Percentiles rank a stretch among this genome's conserved stretches.
Evolutionary conservation across 2,797 vertebrate genomes (phyloP).

Genomic region (Gadopsis bispinosus): DNA sequence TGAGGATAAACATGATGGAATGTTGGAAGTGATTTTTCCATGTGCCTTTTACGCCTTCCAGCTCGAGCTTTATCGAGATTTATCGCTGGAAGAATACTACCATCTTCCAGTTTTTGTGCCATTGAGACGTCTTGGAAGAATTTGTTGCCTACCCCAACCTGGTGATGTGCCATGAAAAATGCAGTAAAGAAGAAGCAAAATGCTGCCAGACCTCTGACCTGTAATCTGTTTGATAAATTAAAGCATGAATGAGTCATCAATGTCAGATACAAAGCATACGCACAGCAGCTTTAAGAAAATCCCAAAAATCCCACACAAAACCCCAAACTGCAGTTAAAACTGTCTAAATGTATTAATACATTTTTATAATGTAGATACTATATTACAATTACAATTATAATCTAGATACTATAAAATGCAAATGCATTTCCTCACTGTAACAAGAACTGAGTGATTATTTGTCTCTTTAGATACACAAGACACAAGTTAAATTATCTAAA

Average conservation of each 20-base stretch:
- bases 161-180: constrained; percentile 27
- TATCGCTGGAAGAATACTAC: constrained; percentile 28
- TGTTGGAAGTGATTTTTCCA: constrained; percentile 42
- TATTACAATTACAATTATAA: no score
- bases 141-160: constrained; percentile 39
- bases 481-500: constrained; percentile 32
- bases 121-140: constrained; percentile 40
- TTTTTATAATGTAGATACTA: no score
- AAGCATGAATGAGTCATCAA: background rate
- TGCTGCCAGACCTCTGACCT: constrained; percentile 11
- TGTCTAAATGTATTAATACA: background rate
- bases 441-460: background rate
- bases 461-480: constrained; percentile 11
- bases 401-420: background rate
- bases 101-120: constrained; percentile 59
- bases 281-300: background rate
- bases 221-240: constrained; percentile 7
- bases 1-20: constrained; percentile 50
- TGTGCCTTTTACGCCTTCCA: constrained; percentile 38
- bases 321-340: background rate
- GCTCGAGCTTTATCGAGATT: constrained; percentile 37
- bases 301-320: background rate
- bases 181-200: constrained; percentile 14
- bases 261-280: constrained; percentile 22
- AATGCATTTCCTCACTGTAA: background rate